Conservation (phyloP, 2,888 invertebrate species). For the Luperina testacea region DNA sequence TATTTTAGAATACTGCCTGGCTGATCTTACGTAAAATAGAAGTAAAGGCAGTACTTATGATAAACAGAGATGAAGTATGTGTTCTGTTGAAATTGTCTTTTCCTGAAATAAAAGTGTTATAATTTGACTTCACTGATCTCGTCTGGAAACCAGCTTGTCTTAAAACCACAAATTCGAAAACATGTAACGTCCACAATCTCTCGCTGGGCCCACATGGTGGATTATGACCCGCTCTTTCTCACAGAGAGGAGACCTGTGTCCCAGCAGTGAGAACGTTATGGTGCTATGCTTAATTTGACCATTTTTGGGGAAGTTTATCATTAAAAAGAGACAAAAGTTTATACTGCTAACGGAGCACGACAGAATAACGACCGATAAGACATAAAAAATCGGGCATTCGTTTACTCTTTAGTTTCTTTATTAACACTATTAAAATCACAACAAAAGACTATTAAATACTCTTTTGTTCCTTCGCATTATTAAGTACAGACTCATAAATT, state of each 20-base stretch:
- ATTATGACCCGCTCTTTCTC: neutral
- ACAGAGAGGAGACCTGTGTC: neutral
- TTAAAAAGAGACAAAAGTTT: neutral
- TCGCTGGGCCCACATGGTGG: neutral
- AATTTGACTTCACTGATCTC: neutral
- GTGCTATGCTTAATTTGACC: neutral
- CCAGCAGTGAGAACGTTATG: neutral
- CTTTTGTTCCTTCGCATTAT: slow-evolving; percentile 39
- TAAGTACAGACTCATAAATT: slow-evolving; percentile 49
- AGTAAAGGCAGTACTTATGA: neutral
- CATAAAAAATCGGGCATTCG: slow-evolving; percentile 3
- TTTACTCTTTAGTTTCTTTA: slow-evolving; percentile 20
- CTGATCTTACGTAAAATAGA: neutral
- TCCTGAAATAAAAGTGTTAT: neutral
- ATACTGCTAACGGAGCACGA: neutral
- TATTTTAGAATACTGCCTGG: neutral
- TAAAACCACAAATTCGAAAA: neutral
- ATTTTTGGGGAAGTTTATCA: neutral
- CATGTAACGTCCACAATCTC: neutral
- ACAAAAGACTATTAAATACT: slow-evolving; percentile 25
- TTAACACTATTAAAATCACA: slow-evolving; percentile 38
- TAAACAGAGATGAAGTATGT: neutral
- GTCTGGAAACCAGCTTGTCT: too few relatives aligned
- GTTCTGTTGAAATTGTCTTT: neutral
- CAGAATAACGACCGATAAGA: neutral